Evolutionary conservation across 2,113 vertebrate genomes (phyloP).

Genomic region (Laterallus jamaicensis): DNA sequence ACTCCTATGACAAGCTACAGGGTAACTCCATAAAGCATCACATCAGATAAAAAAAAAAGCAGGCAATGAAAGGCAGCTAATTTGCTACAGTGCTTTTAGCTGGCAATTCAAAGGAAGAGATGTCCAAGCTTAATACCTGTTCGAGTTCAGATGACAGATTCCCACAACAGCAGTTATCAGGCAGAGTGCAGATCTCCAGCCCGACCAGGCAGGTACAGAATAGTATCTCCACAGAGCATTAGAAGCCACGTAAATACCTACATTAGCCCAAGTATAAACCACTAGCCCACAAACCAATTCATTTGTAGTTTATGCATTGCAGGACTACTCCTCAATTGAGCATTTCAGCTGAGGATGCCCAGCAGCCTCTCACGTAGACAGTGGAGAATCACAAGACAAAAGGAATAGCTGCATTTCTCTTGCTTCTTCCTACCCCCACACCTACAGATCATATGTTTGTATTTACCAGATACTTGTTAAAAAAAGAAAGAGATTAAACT

Average conservation of each 20-base stretch:
- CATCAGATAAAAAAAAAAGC: not conserved
- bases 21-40: constrained; percentile 40
- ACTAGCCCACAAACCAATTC: not conserved
- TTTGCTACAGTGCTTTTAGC: constrained; percentile 6
- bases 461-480: not conserved
- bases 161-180: not conserved
- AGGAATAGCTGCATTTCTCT: not conserved
- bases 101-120: not conserved
- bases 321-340: not conserved
- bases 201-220: not conserved
- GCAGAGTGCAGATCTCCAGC: not conserved
- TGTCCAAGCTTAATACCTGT: not conserved
- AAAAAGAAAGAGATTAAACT: not conserved
- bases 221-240: not conserved
- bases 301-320: not conserved
- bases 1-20: constrained; percentile 49
- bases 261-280: not conserved
- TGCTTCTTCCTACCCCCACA: not conserved
- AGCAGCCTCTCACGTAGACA: not conserved
- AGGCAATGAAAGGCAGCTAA: not conserved
- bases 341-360: not conserved
- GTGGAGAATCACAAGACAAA: not conserved
- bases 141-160: not conserved
- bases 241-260: not conserved
- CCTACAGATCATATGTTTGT: constrained; percentile 12